phyloP scores from a whole-genome alignment of 1,140 invertebrate genomes.

The Olivierus martensii region DNA sequence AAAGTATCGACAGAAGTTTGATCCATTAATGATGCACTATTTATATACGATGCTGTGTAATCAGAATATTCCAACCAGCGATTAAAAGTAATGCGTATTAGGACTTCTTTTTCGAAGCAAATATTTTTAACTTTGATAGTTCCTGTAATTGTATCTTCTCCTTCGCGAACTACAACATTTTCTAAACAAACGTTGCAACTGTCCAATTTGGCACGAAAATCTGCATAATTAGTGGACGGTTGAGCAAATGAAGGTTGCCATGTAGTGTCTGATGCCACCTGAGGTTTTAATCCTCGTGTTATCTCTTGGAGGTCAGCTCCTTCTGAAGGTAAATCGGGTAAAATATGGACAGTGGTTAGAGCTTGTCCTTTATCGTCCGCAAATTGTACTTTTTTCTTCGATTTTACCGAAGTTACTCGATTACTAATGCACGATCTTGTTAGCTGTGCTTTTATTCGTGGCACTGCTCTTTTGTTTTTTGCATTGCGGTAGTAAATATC shows the following conservation, averaged over 20 bases:
- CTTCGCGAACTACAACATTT: background rate
- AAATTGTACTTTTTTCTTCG: background rate
- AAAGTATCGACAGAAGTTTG: background rate
- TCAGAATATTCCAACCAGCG: background rate
- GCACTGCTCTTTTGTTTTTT: no score
- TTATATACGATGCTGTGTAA: background rate
- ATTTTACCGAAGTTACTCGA: no score
- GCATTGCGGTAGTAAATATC: slow-evolving; percentile 5
- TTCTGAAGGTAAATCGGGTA: background rate
- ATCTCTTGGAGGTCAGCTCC: background rate
- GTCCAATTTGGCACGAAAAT: background rate
- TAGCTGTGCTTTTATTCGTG: no score
- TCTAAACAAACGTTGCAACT: background rate
- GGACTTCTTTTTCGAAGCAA: background rate
- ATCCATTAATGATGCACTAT: background rate
- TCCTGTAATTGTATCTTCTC: background rate
- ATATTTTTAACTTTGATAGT: background rate
- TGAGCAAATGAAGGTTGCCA: background rate
- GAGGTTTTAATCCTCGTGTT: background rate
- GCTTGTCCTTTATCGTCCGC: background rate
- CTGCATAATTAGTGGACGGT: background rate
- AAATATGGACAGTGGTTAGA: background rate
- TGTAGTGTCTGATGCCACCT: background rate
- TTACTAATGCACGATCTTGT: no score
- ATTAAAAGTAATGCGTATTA: background rate